Evolutionary conservation across 2,888 invertebrate species (phyloP).

Genomic region (Caenorhabditis sp.): DNA sequence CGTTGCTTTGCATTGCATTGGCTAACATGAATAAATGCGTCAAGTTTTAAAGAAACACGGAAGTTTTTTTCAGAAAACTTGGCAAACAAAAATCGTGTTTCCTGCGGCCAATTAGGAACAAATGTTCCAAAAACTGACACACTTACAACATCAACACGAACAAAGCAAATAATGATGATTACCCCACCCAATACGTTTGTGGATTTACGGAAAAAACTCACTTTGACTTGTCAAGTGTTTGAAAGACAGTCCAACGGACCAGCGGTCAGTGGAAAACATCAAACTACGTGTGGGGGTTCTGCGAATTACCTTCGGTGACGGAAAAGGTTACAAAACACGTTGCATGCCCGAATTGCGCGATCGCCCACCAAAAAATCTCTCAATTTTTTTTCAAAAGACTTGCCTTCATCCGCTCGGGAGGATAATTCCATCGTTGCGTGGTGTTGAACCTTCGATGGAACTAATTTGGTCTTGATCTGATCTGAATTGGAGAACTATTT

Average conservation of each 20-base stretch:
- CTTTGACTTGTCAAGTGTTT: background rate
- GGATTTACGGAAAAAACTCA: too few relatives aligned
- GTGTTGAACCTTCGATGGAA: slow-evolving; percentile 28
- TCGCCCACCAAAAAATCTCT: background rate
- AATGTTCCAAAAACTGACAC: too few relatives aligned
- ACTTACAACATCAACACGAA: too few relatives aligned
- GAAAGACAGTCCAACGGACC: too few relatives aligned
- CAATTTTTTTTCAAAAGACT: background rate
- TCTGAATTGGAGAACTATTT: slow-evolving; percentile 1
- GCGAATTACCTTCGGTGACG: background rate
- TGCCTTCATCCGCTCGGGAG: slow-evolving; percentile 46
- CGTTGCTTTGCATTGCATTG: slow-evolving; percentile 28
- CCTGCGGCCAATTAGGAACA: too few relatives aligned
- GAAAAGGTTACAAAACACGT: slow-evolving; percentile 4
- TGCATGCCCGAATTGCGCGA: background rate
- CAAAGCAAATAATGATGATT: slow-evolving; percentile 12
- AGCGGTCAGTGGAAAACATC: slow-evolving; percentile 1
- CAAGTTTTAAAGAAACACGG: slow-evolving; percentile 10
- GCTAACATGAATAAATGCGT: slow-evolving; percentile 13
- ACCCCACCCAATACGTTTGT: too few relatives aligned
- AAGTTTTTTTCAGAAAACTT: too few relatives aligned
- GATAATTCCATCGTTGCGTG: slow-evolving; percentile 43
- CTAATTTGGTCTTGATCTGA: slow-evolving; percentile 10
- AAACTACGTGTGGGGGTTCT: slow-evolving; percentile 6
- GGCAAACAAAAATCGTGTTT: too few relatives aligned